A percentile compares a stretch with the other conserved stretches of the same genome.
These are phyloP conservation scores for Lomographa bimaculata DNA, from an alignment of 2,888 invertebrate species.

Conservation along the genomic window DNA sequence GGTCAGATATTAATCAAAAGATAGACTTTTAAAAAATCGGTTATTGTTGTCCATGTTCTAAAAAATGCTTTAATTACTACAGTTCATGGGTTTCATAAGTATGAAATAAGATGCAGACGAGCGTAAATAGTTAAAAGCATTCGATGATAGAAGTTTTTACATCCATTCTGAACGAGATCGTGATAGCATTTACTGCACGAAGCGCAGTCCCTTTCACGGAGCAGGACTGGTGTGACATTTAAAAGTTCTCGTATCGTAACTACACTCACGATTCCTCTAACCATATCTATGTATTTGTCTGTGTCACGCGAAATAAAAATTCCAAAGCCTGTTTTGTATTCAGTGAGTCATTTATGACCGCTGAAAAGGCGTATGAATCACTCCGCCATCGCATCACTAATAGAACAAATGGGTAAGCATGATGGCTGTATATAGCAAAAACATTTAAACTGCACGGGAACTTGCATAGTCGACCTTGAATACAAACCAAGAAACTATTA, in stretches of 20 bases:
- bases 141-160: slow-evolving; percentile 53
- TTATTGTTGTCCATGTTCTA: too few species aligned
- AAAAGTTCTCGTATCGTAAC: slow-evolving; percentile 48
- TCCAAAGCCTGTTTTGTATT: slow-evolving; percentile 8
- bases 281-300: slow-evolving; percentile 2
- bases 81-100: slow-evolving; percentile 13
- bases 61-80: not conserved
- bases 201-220: slow-evolving; percentile 62
- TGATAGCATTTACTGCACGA: slow-evolving; percentile 65
- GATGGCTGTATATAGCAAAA: slow-evolving; percentile 8
- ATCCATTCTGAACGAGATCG: slow-evolving; percentile 58
- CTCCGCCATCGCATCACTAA: slow-evolving; percentile 9
- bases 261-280: slow-evolving; percentile 43
- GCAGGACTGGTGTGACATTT: slow-evolving; percentile 64
- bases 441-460: slow-evolving; percentile 5
- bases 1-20: too few species aligned
- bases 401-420: slow-evolving; percentile 7
- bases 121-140: slow-evolving; percentile 16
- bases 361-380: slow-evolving; percentile 18
- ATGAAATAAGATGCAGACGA: slow-evolving; percentile 15
- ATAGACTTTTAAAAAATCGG: too few species aligned
- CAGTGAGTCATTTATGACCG: slow-evolving; percentile 10
- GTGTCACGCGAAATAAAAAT: slow-evolving; percentile 10
- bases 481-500: slow-evolving; percentile 32
- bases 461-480: slow-evolving; percentile 34